These are phyloP conservation scores for Hemaris fuciformis DNA, from an alignment of 2,888 invertebrate genomes.

Conservation along the genomic window DNA sequence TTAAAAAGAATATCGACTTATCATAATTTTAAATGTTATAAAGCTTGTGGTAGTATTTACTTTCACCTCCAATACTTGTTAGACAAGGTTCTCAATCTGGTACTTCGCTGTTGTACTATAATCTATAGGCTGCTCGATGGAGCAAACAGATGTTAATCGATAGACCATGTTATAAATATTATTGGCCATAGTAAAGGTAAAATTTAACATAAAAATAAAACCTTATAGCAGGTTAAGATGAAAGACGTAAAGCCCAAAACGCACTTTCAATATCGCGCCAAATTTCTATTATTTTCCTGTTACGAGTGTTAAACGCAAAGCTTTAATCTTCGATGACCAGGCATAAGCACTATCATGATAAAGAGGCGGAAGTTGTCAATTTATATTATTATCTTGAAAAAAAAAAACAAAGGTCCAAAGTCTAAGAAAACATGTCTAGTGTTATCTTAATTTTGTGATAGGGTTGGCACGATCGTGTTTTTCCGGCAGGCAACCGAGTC, in stretches of 20 bases:
- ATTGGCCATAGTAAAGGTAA: too few species aligned
- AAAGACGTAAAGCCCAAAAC: too few species aligned
- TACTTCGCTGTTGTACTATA: not conserved
- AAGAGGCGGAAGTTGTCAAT: not conserved
- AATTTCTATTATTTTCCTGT: not conserved
- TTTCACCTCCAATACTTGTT: not conserved
- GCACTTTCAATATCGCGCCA: not conserved
- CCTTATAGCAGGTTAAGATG: not conserved
- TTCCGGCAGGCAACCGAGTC: not conserved
- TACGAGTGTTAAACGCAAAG: not conserved
- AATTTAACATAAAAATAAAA: too few species aligned
- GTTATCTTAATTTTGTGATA: not conserved
- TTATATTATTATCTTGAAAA: not conserved
- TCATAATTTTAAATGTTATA: too few species aligned
- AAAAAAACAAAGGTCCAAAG: not conserved
- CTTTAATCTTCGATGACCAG: not conserved
- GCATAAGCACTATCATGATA: not conserved
- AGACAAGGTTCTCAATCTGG: not conserved
- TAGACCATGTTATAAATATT: too few species aligned
- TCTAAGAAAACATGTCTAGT: not conserved
- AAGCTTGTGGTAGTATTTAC: not conserved
- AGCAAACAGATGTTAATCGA: too few species aligned
- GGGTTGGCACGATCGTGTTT: conserved; percentile 1
- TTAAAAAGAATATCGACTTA: too few species aligned
- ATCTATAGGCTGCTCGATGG: not conserved